These are phyloP conservation scores for Vireo griseus DNA, from an alignment of 2,797 vertebrate species.

Conservation along the genomic window DNA sequence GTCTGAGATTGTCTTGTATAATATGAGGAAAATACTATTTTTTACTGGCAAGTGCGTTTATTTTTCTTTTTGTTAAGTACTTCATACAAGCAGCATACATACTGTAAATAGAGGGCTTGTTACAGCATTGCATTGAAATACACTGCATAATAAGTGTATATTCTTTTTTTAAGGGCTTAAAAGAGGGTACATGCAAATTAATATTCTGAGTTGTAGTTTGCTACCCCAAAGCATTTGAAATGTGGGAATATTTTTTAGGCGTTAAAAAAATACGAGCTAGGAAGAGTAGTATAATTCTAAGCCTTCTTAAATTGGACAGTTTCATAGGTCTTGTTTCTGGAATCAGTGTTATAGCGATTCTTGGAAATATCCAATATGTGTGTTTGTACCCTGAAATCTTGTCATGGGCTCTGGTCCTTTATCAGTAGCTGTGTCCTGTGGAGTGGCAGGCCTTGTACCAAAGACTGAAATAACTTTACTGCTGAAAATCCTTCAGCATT, in stretches of 20 bases:
- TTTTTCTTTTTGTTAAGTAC: not conserved
- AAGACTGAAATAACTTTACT: not conserved
- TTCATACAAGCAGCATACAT: not conserved
- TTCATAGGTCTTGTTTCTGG: not conserved
- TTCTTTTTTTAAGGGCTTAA: not conserved
- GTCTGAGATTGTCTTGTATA: not conserved
- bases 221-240: not conserved
- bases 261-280: not conserved
- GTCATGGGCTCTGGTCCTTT: not conserved
- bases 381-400: not conserved
- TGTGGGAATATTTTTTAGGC: not conserved
- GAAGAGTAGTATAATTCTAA: not conserved
- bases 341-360: not conserved
- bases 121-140: not conserved
- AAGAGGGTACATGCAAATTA: not conserved
- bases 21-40: not conserved
- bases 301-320: not conserved
- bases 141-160: not conserved
- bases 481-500: not conserved
- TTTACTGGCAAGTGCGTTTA: not conserved
- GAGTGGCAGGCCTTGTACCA: not conserved
- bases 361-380: not conserved
- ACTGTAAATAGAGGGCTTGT: not conserved
- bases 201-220: not conserved
- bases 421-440: accelerated